phyloP scores from a whole-genome alignment of 2,113 vertebrate genomes.

The Atractosteus spatula region DNA sequence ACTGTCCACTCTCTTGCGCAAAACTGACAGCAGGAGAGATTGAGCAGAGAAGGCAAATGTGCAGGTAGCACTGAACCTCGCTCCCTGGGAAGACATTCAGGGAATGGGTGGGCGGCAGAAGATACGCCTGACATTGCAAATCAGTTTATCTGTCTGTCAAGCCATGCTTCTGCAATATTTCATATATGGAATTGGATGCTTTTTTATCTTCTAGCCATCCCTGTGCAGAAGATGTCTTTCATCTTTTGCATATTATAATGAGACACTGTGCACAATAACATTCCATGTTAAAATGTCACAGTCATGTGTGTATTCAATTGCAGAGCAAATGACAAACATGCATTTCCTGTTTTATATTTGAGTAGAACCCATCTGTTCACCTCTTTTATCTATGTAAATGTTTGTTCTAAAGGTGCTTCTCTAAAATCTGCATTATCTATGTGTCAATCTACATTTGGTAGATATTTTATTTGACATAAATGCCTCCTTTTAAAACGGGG shows the following conservation, averaged over 20 bases:
- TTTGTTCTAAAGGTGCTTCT: not conserved
- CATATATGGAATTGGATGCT: conserved; percentile 24
- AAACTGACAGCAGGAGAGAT: not conserved
- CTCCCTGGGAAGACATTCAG: too few relatives aligned
- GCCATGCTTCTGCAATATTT: conserved; percentile 23
- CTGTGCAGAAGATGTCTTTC: conserved; percentile 27
- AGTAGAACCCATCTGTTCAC: not conserved
- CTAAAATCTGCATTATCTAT: not conserved
- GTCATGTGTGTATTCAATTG: not conserved
- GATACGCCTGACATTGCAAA: not conserved
- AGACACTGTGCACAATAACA: conserved; percentile 13
- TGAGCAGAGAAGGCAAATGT: not conserved
- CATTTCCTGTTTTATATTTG: not conserved
- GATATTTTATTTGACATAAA: conserved; percentile 9
- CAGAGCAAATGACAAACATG: not conserved
- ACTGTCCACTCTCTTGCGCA: not conserved
- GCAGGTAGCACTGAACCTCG: not conserved
- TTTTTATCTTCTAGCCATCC: conserved; percentile 1
- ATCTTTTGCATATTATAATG: conserved; percentile 23
- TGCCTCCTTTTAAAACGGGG: not conserved
- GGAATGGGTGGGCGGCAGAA: not conserved
- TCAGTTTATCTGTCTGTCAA: conserved; percentile 7
- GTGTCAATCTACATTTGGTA: conserved; percentile 35
- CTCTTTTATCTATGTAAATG: not conserved
- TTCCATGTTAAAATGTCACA: conserved; percentile 29